phyloP scores from a whole-genome alignment of 2,888 invertebrate species.

The Oxycera nigricornis region DNA sequence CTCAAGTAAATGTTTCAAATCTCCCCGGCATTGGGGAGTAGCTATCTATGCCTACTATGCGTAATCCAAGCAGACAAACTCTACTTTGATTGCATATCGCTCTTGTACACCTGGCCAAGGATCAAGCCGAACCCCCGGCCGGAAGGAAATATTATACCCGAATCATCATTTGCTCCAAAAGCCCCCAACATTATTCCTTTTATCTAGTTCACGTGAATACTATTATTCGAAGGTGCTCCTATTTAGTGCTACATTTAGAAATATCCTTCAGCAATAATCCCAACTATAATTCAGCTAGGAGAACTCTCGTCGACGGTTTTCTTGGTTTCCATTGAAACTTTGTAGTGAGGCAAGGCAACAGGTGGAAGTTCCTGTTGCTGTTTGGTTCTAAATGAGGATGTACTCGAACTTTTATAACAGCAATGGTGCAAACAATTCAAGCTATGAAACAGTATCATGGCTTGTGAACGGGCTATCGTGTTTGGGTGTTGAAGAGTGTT shows the following conservation, averaged over 20 bases:
- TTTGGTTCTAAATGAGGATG: no score
- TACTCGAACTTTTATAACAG: no score
- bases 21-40: neutral
- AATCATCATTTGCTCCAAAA: neutral
- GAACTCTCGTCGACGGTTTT: no score
- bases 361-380: no score
- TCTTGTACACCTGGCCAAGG: neutral
- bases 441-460: no score
- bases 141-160: neutral
- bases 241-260: neutral
- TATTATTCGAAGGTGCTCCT: neutral
- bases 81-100: neutral
- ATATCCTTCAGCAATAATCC: neutral
- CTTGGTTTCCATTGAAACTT: no score
- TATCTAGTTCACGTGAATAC: neutral
- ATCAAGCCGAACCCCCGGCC: no score
- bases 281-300: neutral
- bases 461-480: no score
- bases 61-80: neutral
- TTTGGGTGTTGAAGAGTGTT: no score
- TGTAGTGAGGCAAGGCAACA: no score
- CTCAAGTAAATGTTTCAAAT: neutral
- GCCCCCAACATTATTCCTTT: neutral
- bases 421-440: no score
- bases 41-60: neutral